Conservation (phyloP, 2,113 vertebrate genomes). For the Emydocephalus ijimae region DNA sequence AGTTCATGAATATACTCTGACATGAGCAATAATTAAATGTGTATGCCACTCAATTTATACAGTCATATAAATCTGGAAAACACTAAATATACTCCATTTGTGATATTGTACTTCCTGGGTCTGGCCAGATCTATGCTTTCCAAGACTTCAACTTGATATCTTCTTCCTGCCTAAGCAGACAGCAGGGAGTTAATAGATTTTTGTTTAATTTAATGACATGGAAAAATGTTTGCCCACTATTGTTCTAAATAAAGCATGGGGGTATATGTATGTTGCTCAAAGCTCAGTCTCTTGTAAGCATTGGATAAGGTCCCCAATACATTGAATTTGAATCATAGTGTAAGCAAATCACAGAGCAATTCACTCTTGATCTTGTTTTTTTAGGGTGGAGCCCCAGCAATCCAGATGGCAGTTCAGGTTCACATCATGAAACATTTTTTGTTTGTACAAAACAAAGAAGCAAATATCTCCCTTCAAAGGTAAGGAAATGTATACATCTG, state of each 20-base stretch:
- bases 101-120: background rate
- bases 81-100: background rate
- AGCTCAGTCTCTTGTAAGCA: background rate
- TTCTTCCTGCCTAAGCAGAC: background rate
- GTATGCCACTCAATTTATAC: background rate
- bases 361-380: background rate
- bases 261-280: background rate
- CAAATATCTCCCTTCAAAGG: constrained; percentile 64
- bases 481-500: constrained; percentile 43
- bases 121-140: background rate
- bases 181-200: background rate
- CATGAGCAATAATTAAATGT: background rate
- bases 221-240: background rate
- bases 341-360: background rate
- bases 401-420: constrained; percentile 84
- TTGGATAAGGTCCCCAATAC: background rate
- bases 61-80: background rate
- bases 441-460: constrained; percentile 64
- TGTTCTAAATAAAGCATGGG: background rate
- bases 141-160: background rate
- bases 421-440: constrained; percentile 77
- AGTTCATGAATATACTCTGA: no score
- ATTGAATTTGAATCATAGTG: background rate
- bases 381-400: constrained; percentile 72
- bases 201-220: background rate